Evolutionary conservation across 1,140 invertebrate genomes (phyloP).

Genomic region (Caenorhabditis briggsae): DNA sequence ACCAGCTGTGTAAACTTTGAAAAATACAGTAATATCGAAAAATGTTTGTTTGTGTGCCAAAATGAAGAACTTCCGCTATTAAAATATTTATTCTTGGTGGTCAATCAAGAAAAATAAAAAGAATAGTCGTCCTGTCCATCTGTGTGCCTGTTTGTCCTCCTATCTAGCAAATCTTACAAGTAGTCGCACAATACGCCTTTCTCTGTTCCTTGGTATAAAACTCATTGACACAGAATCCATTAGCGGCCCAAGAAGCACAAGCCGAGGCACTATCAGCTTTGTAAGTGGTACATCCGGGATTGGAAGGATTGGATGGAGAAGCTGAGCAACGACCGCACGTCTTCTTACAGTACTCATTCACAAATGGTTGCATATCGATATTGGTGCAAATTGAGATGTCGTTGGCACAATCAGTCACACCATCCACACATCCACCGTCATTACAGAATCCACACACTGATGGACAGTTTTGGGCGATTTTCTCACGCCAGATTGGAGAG

Average conservation of each 20-base stretch:
- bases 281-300: neutral
- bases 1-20: too few species aligned
- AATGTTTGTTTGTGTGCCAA: too few species aligned
- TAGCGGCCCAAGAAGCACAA: conserved; percentile 36
- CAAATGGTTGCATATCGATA: conserved; percentile 47
- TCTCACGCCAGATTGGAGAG: neutral
- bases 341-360: conserved; percentile 56
- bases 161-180: conserved; percentile 45
- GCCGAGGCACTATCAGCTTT: neutral
- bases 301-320: neutral
- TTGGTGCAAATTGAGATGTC: conserved; percentile 40
- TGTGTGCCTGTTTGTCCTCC: neutral
- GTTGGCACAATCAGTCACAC: conserved; percentile 26
- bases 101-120: too few species aligned
- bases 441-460: conserved; percentile 18
- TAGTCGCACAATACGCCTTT: conserved; percentile 24
- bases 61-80: too few species aligned
- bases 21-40: too few species aligned
- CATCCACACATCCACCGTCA: conserved; percentile 45
- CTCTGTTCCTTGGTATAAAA: conserved; percentile 25
- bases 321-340: conserved; percentile 40
- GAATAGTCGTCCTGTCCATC: too few species aligned
- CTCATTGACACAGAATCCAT: conserved; percentile 31
- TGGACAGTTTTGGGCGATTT: conserved; percentile 22
- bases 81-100: too few species aligned